Percentiles rank a stretch among this genome's conserved stretches.
Evolutionary conservation across 2,113 vertebrate species (phyloP).

Genomic region (Gallinago paraguaiae): DNA sequence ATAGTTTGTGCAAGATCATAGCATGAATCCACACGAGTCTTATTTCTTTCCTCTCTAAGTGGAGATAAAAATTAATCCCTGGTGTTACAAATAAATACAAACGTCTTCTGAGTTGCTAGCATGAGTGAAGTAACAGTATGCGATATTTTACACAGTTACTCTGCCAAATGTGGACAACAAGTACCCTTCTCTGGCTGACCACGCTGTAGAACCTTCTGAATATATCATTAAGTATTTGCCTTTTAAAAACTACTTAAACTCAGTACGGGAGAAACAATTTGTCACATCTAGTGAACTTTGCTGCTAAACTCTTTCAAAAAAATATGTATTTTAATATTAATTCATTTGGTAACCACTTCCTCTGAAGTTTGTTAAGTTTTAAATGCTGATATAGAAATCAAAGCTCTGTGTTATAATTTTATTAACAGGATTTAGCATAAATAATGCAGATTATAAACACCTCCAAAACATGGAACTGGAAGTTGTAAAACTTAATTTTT

Average conservation of each 20-base stretch:
- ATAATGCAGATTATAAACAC: neutral
- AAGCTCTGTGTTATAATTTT: neutral
- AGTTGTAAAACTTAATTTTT: neutral
- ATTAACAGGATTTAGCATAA: neutral
- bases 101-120: constrained; percentile 7
- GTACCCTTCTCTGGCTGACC: neutral
- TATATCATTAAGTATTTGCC: neutral
- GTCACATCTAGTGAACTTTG: neutral
- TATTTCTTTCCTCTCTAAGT: neutral
- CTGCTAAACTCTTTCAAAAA: constrained; percentile 25
- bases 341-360: neutral
- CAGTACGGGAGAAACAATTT: neutral
- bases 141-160: constrained; percentile 56
- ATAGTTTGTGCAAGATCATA: constrained; percentile 1
- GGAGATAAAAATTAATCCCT: neutral
- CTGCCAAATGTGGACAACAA: constrained; percentile 43
- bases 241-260: neutral
- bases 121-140: constrained; percentile 43
- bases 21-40: neutral
- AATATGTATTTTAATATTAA: neutral
- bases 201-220: neutral
- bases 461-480: neutral
- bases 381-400: neutral
- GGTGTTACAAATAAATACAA: constrained; percentile 30
- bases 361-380: neutral